phyloP scores from a whole-genome alignment of 2,113 vertebrate genomes.

The Nibea albiflora region DNA sequence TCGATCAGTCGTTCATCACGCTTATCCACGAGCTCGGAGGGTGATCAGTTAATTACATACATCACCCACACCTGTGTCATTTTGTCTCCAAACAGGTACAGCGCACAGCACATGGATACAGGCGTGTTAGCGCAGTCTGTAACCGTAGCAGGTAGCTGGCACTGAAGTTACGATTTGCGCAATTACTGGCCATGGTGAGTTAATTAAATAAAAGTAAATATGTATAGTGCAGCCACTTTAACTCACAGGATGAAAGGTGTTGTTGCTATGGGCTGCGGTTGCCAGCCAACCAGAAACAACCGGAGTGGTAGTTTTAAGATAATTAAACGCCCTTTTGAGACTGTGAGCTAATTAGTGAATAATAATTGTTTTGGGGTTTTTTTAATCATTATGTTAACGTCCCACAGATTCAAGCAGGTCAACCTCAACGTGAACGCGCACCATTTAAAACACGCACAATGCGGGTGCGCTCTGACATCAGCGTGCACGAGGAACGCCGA shows the following conservation, averaged over 20 bases:
- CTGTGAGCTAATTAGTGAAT: background rate
- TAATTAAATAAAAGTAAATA: background rate
- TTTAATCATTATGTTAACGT: too few relatives aligned
- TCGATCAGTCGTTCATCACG: background rate
- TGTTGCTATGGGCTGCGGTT: background rate
- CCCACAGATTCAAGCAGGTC: background rate
- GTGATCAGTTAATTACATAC: background rate
- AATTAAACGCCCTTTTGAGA: background rate
- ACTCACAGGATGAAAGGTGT: background rate
- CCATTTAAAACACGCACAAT: background rate
- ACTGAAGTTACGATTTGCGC: too few relatives aligned
- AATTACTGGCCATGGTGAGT: background rate
- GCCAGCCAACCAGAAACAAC: background rate
- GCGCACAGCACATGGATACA: too few relatives aligned
- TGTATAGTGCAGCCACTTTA: background rate
- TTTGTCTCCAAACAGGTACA: too few relatives aligned
- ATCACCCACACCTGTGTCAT: conserved; percentile 22
- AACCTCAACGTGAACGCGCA: conserved; percentile 28
- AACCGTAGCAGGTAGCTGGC: too few relatives aligned
- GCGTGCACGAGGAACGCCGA: conserved; percentile 51
- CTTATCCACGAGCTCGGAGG: too few relatives aligned
- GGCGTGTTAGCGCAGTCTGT: too few relatives aligned
- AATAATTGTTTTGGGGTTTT: too few relatives aligned
- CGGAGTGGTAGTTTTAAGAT: too few relatives aligned
- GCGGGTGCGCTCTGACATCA: conserved; percentile 5